Evolutionary conservation across 2,113 vertebrate species (phyloP).

Genomic region (Phoenicopterus ruber): DNA sequence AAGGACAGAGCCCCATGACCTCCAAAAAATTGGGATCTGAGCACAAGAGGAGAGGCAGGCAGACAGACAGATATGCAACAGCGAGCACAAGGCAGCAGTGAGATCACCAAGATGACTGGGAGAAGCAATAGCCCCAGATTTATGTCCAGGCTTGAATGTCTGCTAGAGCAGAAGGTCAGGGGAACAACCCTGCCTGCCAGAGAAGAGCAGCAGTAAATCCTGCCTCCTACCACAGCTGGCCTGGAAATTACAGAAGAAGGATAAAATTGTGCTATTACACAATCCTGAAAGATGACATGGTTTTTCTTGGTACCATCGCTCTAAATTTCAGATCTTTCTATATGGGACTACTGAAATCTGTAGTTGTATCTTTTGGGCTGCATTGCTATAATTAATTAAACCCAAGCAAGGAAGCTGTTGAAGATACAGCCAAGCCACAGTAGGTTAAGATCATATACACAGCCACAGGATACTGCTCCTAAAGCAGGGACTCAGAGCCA

Average conservation of each 20-base stretch:
- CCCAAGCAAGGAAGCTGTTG: not conserved
- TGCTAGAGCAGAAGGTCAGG: conserved; percentile 20
- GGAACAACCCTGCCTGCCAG: conserved; percentile 11
- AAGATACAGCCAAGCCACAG: not conserved
- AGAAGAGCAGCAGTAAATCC: conserved; percentile 31
- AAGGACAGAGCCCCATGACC: not conserved
- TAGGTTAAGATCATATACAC: not conserved
- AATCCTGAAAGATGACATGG: not conserved
- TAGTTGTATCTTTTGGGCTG: not conserved
- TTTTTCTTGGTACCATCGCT: not conserved
- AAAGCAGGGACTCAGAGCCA: not conserved
- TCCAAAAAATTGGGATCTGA: accelerated
- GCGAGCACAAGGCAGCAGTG: not conserved
- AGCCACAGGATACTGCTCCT: not conserved
- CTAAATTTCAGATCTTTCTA: not conserved
- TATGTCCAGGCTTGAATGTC: not conserved
- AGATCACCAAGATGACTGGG: not conserved
- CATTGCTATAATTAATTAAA: not conserved
- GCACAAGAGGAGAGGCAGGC: not conserved
- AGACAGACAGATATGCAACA: not conserved
- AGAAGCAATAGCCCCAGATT: conserved; percentile 22
- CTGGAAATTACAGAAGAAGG: not conserved
- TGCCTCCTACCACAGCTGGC: not conserved
- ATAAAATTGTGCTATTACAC: not conserved
- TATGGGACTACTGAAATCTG: not conserved